Percentiles rank a stretch among this genome's conserved stretches.
phyloP scores from a whole-genome alignment of 2,797 vertebrate species.

The Lutjanus campechanus region DNA sequence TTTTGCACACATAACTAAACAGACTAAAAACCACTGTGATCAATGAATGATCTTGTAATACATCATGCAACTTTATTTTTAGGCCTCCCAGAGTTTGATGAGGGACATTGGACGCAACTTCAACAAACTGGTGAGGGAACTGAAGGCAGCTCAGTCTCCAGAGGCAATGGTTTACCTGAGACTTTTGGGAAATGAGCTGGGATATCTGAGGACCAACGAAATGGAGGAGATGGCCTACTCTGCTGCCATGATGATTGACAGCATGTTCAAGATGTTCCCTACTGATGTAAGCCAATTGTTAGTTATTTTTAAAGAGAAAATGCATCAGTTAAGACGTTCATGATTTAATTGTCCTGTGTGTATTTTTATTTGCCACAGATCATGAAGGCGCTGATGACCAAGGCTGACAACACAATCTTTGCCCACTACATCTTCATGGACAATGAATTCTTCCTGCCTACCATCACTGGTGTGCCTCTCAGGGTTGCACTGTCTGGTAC shows the following conservation, averaged over 20 bases:
- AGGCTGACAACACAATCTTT: constrained; percentile 88
- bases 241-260: constrained; percentile 77
- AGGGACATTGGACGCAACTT: constrained; percentile 87
- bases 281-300: constrained; percentile 63
- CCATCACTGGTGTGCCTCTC: constrained; percentile 91
- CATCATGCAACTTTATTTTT: constrained; percentile 5
- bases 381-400: constrained; percentile 85
- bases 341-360: neutral
- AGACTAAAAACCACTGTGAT: neutral
- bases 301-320: neutral
- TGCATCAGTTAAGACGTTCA: neutral
- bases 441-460: constrained; percentile 94
- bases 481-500: constrained; percentile 92
- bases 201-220: constrained; percentile 91
- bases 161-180: constrained; percentile 94
- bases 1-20: neutral
- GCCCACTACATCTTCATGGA: constrained; percentile 98
- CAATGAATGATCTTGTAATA: neutral
- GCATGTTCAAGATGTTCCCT: constrained; percentile 82
- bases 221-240: constrained; percentile 83
- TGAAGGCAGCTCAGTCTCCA: constrained; percentile 85
- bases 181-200: constrained; percentile 93
- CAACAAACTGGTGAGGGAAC: constrained; percentile 89
- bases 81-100: constrained; percentile 85
- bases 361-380: constrained; percentile 79